Conservation (phyloP, 2,888 invertebrate species). For the Thymelicus sylvestris region DNA sequence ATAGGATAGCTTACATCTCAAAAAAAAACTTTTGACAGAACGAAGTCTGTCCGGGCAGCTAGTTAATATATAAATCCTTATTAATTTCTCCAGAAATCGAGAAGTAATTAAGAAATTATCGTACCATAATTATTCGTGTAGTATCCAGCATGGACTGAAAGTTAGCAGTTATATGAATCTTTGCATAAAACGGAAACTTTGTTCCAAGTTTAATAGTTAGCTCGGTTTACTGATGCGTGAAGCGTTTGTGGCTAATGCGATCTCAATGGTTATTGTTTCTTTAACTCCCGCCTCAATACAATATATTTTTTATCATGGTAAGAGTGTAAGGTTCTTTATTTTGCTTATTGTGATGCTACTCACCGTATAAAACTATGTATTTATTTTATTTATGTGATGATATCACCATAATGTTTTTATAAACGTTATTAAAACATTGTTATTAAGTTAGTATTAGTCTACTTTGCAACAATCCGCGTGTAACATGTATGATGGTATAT, state of each 20-base stretch:
- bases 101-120: slow-evolving; percentile 10
- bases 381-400: too few species aligned
- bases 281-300: background rate
- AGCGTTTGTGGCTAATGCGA: background rate
- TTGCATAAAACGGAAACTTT: slow-evolving; percentile 17
- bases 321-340: background rate
- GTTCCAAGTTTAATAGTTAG: slow-evolving; percentile 13
- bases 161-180: slow-evolving; percentile 26
- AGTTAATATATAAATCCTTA: too few species aligned
- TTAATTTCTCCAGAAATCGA: background rate
- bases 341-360: background rate
- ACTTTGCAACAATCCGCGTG: too few species aligned
- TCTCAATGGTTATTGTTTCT: background rate
- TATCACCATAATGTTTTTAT: too few species aligned
- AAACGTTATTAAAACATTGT: too few species aligned
- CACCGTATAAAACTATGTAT: too few species aligned
- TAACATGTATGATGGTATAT: too few species aligned
- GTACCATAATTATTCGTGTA: slow-evolving; percentile 21
- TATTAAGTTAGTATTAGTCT: too few species aligned
- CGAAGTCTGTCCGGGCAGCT: too few species aligned
- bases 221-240: slow-evolving; percentile 13
- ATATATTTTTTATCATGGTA: background rate
- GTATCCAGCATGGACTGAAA: slow-evolving; percentile 15
- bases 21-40: too few species aligned
- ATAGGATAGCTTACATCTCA: too few species aligned